Evolutionary conservation across 2,113 vertebrate genomes (phyloP).

Genomic region (Barnardius zonarius): DNA sequence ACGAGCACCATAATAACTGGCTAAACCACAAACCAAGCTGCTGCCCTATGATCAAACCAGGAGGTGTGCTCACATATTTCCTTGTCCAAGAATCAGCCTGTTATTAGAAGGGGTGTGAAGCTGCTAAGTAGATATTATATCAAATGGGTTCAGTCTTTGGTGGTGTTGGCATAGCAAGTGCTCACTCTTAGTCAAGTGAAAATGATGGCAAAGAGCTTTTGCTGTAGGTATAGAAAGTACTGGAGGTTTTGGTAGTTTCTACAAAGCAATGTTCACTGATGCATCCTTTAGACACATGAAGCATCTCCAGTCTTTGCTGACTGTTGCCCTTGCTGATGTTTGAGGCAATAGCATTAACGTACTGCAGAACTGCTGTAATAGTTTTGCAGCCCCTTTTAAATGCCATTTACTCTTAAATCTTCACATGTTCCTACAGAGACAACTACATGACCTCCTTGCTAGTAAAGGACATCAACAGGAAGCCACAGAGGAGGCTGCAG

Average conservation of each 20-base stretch:
- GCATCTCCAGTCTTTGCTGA: background rate
- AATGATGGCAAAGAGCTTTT: background rate
- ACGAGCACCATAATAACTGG: background rate
- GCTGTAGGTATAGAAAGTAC: background rate
- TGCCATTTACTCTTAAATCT: background rate
- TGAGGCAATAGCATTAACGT: background rate
- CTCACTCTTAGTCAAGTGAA: background rate
- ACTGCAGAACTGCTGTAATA: background rate
- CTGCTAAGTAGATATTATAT: background rate
- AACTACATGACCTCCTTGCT: background rate
- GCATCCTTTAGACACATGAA: background rate
- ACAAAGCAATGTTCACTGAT: background rate
- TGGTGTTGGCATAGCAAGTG: background rate
- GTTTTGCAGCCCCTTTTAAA: background rate
- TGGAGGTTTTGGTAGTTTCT: background rate
- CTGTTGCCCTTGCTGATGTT: background rate
- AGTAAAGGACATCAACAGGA: background rate
- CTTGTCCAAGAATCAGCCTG: background rate
- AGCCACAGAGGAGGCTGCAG: background rate
- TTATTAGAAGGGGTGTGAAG: background rate
- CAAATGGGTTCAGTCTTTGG: background rate
- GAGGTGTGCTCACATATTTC: background rate
- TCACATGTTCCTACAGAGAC: background rate
- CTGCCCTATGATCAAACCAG: background rate
- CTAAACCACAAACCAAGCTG: background rate